Evolutionary conservation across 2,113 vertebrate genomes (phyloP).

Genomic region (Psilopsiagon aymara): DNA sequence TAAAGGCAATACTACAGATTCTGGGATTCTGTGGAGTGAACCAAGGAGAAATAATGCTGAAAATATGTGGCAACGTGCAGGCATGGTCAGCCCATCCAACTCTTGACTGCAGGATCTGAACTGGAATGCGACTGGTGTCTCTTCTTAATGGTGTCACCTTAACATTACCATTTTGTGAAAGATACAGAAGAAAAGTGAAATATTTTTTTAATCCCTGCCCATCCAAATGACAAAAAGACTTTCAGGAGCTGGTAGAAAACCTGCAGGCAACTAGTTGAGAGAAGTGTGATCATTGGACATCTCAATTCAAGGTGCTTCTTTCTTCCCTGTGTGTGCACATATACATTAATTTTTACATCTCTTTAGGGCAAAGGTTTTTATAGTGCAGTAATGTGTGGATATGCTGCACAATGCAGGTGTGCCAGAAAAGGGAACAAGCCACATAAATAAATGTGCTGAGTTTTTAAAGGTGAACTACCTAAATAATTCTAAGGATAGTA

Average conservation of each 20-base stretch:
- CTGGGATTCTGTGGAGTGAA: background rate
- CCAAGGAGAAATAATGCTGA: background rate
- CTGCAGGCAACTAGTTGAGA: background rate
- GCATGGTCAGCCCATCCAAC: background rate
- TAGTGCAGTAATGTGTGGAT: background rate
- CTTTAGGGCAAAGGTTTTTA: background rate
- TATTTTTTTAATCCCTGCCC: background rate
- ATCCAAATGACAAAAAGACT: background rate
- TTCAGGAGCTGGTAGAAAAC: background rate
- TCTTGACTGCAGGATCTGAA: background rate
- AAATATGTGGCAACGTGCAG: background rate
- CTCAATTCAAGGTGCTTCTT: background rate
- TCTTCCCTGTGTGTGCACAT: background rate
- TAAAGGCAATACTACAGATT: background rate
- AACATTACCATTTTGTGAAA: background rate
- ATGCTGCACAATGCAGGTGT: background rate
- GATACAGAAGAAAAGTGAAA: background rate
- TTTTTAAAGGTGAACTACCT: background rate
- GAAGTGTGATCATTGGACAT: rapidly evolving
- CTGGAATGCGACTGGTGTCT: background rate
- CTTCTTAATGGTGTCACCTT: background rate
- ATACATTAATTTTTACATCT: background rate
- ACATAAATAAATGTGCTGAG: background rate
- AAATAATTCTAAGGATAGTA: background rate
- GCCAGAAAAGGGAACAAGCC: background rate